Conservation (phyloP, 2,797 vertebrate species). For the Peromyscus melanophrys region DNA sequence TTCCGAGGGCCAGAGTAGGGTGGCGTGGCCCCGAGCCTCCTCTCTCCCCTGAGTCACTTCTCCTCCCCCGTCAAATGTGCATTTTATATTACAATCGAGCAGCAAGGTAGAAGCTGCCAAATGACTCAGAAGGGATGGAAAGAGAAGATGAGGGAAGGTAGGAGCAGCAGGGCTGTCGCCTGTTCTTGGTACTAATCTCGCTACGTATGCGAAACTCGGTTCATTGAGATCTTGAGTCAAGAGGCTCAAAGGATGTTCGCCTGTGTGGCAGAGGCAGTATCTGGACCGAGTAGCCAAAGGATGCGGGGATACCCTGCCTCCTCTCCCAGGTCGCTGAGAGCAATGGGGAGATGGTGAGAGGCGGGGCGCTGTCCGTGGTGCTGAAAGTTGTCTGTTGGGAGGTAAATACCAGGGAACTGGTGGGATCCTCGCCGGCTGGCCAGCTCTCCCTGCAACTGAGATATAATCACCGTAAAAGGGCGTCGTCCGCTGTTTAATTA, state of each 20-base stretch:
- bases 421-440: too few relatives aligned
- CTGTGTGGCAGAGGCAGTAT: background rate
- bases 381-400: slow-evolving; percentile 83
- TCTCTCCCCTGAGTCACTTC: background rate
- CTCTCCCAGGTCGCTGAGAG: fast-evolving
- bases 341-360: fast-evolving
- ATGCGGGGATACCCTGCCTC: background rate
- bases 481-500: background rate
- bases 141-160: background rate
- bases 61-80: background rate
- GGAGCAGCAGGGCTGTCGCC: background rate
- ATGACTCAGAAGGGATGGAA: background rate
- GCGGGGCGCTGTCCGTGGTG: slow-evolving; percentile 84
- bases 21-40: background rate
- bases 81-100: slow-evolving; percentile 38
- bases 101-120: slow-evolving; percentile 31
- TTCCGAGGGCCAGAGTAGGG: background rate
- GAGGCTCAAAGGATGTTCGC: background rate
- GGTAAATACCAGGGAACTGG: background rate
- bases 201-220: slow-evolving; percentile 11
- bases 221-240: slow-evolving; percentile 29
- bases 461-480: background rate
- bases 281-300: background rate
- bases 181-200: background rate
- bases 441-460: background rate